These are phyloP conservation scores for Ischnus inquisitorius DNA, from an alignment of 2,888 invertebrate genomes.

Conservation along the genomic window DNA sequence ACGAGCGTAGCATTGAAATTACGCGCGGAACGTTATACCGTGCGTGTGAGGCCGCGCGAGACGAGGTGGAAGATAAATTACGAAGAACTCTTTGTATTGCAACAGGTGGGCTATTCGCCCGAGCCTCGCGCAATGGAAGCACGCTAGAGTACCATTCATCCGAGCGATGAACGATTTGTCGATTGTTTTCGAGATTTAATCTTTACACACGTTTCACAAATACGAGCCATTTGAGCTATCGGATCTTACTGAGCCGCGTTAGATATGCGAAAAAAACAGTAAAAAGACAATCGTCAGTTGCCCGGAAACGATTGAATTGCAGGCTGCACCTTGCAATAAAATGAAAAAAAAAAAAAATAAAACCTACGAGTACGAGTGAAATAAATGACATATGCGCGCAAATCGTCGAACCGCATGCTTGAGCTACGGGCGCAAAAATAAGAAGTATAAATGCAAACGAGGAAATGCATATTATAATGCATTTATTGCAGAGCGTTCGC, in stretches of 20 bases:
- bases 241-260: neutral
- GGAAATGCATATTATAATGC: neutral
- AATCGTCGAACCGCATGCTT: constrained; percentile 70
- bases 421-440: constrained; percentile 38
- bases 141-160: constrained; percentile 16
- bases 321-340: neutral
- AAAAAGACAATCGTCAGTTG: neutral
- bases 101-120: constrained; percentile 80
- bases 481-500: constrained; percentile 14
- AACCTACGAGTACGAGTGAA: neutral
- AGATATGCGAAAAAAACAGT: too few relatives aligned
- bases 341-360: constrained; percentile 1
- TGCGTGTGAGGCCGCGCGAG: neutral
- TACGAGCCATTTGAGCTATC: constrained; percentile 44
- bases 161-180: constrained; percentile 15
- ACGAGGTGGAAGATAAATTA: constrained; percentile 20
- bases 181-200: constrained; percentile 63
- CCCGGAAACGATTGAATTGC: constrained; percentile 28
- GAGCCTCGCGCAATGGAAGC: constrained; percentile 24
- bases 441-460: constrained; percentile 4
- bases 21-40: neutral
- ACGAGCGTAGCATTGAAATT: too few relatives aligned
- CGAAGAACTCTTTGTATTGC: constrained; percentile 68
- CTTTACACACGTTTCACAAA: constrained; percentile 61
- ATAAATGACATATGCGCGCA: constrained; percentile 74